Percentiles rank a stretch among this genome's conserved stretches.
Conservation (phyloP, 2,113 vertebrate genomes). For the Saccopteryx leptura region DNA sequence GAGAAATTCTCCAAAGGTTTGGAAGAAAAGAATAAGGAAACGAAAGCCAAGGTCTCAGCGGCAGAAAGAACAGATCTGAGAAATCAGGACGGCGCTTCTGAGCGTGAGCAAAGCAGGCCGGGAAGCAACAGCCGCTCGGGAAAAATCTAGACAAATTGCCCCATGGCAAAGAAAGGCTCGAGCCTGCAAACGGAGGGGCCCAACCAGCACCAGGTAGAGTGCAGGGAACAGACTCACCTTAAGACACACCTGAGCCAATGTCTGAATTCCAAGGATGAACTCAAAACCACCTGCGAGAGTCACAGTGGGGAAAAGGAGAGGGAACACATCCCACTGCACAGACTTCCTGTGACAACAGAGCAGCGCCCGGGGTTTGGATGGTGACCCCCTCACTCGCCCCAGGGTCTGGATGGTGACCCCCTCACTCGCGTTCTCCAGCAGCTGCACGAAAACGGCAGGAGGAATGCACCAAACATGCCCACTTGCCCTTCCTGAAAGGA, state of each 20-base stretch:
- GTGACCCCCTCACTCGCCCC: background rate
- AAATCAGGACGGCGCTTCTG: fast-evolving
- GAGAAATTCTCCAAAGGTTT: background rate
- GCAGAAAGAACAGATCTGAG: background rate
- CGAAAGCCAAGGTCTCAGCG: background rate
- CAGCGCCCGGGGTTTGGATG: background rate
- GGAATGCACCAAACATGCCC: background rate
- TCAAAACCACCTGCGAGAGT: background rate
- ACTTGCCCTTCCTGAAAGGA: background rate
- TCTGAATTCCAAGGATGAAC: background rate
- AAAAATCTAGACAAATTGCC: background rate
- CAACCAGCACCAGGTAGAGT: background rate
- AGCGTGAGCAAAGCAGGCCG: fast-evolving
- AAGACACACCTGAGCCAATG: background rate
- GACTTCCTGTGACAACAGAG: no score
- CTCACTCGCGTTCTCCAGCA: no score
- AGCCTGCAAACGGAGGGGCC: background rate
- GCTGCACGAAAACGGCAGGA: background rate
- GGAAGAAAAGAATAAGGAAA: background rate
- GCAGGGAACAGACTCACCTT: background rate
- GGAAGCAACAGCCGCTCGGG: background rate
- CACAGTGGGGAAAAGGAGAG: background rate
- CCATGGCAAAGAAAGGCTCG: background rate
- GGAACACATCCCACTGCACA: background rate
- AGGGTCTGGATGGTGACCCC: background rate